Evolutionary conservation across 2,797 vertebrate genomes (phyloP), one percentile per base, ranked within the genome.

Genomic region (Pseudopleuronectes americanus): DNA sequence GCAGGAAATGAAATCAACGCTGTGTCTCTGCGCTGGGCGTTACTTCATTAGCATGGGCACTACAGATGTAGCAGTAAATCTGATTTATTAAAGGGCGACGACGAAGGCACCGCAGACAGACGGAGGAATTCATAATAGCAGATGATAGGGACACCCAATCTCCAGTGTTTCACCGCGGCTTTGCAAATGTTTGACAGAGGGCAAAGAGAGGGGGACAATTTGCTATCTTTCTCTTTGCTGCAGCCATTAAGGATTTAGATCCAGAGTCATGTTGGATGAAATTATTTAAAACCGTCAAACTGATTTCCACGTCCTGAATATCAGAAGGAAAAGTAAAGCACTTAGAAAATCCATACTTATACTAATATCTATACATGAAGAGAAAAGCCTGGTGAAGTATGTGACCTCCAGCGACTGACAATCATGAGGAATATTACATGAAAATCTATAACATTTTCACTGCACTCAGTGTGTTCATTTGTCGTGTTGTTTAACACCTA

Each of bases 1-100:
- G 74, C 88, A 90, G 92, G 88, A 93, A 94, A 93, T 93, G 83
- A 93, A 94, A 94, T 92, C 91, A 93, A 86, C 85, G 82, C 82
- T 52, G 82, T 75, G 83, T 84, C 86, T 77, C 88, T 76, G 85
- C 76, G 71, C 87, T 73, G 80, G 84, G 77, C 88, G 85, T 90
- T 86, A 84, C 90, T 93, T 91, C 82, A 92, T 94, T 93, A 93
- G 90, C 84, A 89, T 83, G 86, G 88, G 65, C 64, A 59, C 83
- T 89, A 89, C 90, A 93, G 88, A 91, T 90, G 88, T 90, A 86
- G 86, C 89, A 71, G 77, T 86, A 87, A 92, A 92, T 87, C 80
- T 86, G 86, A 92, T 93, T 92, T 93, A 93, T 85, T 82, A 86
- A 71, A 63, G 68, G 61, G 58, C 14, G 58, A 76, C 76, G 76